phyloP scores from a whole-genome alignment of 2,888 invertebrate species.

The Taenaris catops region DNA sequence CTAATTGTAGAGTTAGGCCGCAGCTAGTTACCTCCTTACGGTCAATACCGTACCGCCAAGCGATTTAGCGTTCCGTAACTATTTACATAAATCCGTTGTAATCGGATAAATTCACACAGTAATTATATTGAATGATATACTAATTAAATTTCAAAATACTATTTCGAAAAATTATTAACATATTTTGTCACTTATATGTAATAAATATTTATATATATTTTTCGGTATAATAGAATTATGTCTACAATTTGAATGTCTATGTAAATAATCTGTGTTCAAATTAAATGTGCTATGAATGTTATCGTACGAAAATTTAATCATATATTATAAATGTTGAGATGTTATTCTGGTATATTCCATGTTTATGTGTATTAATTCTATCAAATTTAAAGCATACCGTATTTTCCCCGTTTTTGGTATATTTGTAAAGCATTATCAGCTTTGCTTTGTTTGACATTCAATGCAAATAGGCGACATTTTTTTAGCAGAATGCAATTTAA shows the following conservation, averaged over 20 bases:
- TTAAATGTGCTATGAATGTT: conserved; percentile 59
- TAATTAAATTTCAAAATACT: conserved; percentile 42
- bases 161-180: conserved; percentile 51
- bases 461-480: conserved; percentile 5
- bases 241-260: conserved; percentile 65
- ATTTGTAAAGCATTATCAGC: conserved; percentile 10
- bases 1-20: no score
- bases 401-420: conserved; percentile 13
- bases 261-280: conserved; percentile 67
- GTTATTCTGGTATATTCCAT: conserved; percentile 26
- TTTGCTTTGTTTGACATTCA: conserved; percentile 15
- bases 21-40: no score
- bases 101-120: conserved; percentile 44
- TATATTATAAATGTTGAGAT: conserved; percentile 39
- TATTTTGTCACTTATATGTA: conserved; percentile 39
- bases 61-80: no score
- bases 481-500: conserved; percentile 15
- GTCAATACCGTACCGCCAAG: no score
- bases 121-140: conserved; percentile 36
- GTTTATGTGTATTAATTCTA: conserved; percentile 18
- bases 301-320: conserved; percentile 43
- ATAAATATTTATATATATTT: conserved; percentile 55
- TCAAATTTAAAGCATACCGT: conserved; percentile 24
- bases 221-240: conserved; percentile 55
- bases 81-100: conserved; percentile 27